Evolutionary conservation across 2,113 vertebrate genomes (phyloP).

Genomic region (Tangachromis dhanisi): DNA sequence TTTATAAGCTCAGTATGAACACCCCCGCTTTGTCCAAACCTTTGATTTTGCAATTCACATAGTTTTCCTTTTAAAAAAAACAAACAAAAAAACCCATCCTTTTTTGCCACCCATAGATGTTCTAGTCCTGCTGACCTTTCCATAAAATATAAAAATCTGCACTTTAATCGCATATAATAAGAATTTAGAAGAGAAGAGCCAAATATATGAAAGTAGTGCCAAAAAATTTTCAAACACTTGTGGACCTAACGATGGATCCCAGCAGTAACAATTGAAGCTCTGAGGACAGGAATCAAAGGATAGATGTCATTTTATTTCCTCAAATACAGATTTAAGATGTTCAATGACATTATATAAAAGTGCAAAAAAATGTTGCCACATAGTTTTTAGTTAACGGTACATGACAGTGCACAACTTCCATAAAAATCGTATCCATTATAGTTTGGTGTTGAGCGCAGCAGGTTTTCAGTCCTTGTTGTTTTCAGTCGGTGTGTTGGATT

Average conservation of each 20-base stretch:
- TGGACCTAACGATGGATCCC: not conserved
- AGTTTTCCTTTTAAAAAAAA: not conserved
- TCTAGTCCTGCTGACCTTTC: not conserved
- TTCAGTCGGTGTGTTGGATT: not conserved
- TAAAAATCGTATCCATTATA: not conserved
- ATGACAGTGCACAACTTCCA: not conserved
- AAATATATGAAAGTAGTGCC: not conserved
- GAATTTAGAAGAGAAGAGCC: not conserved
- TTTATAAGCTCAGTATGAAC: not conserved
- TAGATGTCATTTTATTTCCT: not conserved
- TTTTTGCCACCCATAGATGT: not conserved
- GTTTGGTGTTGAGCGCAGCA: not conserved
- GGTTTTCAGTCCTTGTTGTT: not conserved
- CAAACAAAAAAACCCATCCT: not conserved
- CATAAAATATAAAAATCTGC: not conserved
- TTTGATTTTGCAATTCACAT: not conserved
- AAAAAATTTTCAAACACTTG: not conserved
- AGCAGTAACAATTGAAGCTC: not conserved
- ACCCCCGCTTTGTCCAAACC: not conserved
- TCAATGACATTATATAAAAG: not conserved
- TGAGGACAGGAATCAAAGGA: not conserved
- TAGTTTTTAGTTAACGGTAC: not conserved
- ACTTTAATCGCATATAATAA: rapidly evolving
- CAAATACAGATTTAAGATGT: not conserved
- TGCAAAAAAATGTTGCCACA: not conserved